Base-by-base conservation (phyloP, 2,113 vertebrate genomes). In the Thomomys bottae region DNA sequence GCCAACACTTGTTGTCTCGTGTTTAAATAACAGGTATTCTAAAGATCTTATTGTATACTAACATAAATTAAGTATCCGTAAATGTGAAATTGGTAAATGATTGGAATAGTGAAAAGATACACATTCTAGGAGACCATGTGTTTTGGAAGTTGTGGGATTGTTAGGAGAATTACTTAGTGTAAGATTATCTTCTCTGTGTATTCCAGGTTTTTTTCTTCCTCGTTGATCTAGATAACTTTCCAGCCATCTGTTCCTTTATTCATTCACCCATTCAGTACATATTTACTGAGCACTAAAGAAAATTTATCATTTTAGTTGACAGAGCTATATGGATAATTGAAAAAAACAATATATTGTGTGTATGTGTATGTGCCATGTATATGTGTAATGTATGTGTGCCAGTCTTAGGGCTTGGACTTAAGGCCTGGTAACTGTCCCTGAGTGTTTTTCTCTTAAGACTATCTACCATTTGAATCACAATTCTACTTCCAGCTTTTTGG, bases 191-290 rank as follows among this genome's bases (percentile, higher is more conserved):
- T 36, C 17, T 87, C 26, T 38, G 34, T 54, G 49, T 54, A 10
- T 84, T 90, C n/a, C 24, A 26, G 77, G 28, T 76, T 80, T 90
- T 93, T 24, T 84, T 89, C 45, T 87, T 21, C 21, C 28, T 70
- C 38, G 2, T 28, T 63, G 5, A 17, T 34, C 45, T 75, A 34
- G 4, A 63, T 64, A 40, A 26, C n/a, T 40, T 23, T 91, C 80
- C 12, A 32, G 38, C 40, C 23, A 66, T 78, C 88, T 63, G 11
- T 30, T 93, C 7, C 24, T 61, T 61, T 61, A 61, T 61, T 61
- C 59, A 24, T 61, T 61, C 23, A 24, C 24, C 8, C 59, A 42
- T 36, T 15, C 11, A 34, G 34, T 49, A 72, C 72, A 49, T 72
- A 64, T 54, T 42, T 30, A 71, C 2, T 32, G 84, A 88, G 57